phyloP scores from a whole-genome alignment of 2,888 invertebrate species.

The Teinopalpus imperialis region DNA sequence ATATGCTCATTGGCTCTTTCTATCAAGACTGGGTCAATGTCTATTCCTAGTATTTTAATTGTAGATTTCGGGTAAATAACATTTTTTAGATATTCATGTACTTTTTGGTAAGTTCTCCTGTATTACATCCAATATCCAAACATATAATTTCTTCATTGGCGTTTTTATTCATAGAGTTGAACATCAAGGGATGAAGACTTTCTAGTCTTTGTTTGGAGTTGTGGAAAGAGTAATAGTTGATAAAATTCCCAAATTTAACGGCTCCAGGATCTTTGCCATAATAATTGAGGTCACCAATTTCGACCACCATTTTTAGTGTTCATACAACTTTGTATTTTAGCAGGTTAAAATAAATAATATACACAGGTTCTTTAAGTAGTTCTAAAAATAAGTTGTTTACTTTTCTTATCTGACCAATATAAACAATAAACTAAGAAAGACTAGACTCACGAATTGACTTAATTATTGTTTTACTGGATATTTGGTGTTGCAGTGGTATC shows the following conservation, averaged over 20 bases:
- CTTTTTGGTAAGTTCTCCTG: constrained; percentile 86
- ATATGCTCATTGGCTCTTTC: constrained; percentile 83
- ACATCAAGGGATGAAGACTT: constrained; percentile 75
- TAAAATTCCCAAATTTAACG: constrained; percentile 91
- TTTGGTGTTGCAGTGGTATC: no score
- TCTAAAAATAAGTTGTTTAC: no score
- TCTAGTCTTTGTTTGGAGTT: constrained; percentile 85
- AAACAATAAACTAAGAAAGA: no score
- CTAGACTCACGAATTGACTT: no score
- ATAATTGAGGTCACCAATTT: constrained; percentile 55
- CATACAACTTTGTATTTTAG: no score
- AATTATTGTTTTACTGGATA: no score
- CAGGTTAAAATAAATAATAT: no score
- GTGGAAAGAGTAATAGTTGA: constrained; percentile 93
- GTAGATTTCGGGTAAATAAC: constrained; percentile 50
- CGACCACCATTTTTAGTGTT: constrained; percentile 7
- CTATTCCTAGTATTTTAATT: constrained; percentile 84
- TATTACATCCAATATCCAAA: constrained; percentile 90
- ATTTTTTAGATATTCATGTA: constrained; percentile 76
- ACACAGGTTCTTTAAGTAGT: no score
- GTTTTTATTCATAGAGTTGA: constrained; percentile 42
- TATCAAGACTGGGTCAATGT: constrained; percentile 88
- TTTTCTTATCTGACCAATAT: no score
- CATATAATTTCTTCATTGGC: constrained; percentile 61
- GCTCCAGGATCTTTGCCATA: constrained; percentile 87